A percentile compares a stretch with the other conserved stretches of the same genome.
These are phyloP conservation scores for Phymanthus crucifer DNA, from an alignment of 92 coral and sea anemone genomes.

Conservation along the genomic window DNA sequence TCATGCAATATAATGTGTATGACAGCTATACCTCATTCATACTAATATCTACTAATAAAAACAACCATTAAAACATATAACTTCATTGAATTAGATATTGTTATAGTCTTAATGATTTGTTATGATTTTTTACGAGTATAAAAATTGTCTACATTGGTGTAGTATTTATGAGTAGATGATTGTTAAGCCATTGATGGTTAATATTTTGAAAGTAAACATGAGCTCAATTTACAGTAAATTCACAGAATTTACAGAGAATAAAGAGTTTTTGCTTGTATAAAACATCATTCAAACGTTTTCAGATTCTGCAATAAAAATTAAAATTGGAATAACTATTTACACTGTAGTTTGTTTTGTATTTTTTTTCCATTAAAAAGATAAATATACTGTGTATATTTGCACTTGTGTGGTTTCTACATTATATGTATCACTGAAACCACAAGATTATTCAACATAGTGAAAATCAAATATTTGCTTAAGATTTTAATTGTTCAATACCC, in stretches of 20 bases:
- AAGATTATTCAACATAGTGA: background rate
- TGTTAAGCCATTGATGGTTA: background rate
- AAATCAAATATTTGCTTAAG: background rate
- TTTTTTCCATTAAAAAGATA: too few species aligned
- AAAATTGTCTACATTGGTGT: background rate
- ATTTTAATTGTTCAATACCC: background rate
- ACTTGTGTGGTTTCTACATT: background rate
- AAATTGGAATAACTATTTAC: too few species aligned
- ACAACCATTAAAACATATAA: background rate
- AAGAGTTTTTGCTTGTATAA: too few species aligned
- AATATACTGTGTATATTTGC: too few species aligned
- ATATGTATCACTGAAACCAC: background rate
- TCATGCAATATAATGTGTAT: too few species aligned
- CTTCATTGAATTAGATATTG: background rate
- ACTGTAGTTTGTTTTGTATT: too few species aligned
- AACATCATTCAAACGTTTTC: too few species aligned
- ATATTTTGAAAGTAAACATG: background rate
- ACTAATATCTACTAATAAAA: background rate
- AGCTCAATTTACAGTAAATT: too few species aligned
- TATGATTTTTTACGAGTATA: background rate
- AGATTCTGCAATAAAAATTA: too few species aligned
- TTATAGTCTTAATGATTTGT: background rate
- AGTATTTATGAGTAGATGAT: background rate
- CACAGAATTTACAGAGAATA: too few species aligned
- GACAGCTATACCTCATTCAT: background rate